Conservation (phyloP, 2,113 vertebrate species). For the Lepidothrix coronata region DNA sequence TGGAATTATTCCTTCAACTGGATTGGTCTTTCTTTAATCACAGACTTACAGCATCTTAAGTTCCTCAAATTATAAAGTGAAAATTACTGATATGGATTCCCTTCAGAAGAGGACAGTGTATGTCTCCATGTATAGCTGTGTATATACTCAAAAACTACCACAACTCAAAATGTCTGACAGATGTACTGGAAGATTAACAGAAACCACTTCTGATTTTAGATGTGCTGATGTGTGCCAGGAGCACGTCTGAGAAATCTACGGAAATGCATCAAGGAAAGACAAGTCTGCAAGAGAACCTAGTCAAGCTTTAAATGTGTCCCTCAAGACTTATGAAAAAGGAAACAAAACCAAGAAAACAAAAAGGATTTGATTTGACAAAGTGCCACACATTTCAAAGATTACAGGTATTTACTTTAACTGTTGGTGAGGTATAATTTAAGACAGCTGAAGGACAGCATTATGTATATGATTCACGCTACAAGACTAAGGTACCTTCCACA, state of each 20-base stretch:
- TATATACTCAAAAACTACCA: neutral
- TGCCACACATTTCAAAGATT: neutral
- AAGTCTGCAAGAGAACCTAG: neutral
- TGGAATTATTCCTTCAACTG: neutral
- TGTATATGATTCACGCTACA: neutral
- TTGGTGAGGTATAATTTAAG: neutral
- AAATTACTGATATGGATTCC: neutral
- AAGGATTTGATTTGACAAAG: neutral
- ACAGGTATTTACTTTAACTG: neutral
- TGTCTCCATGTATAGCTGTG: neutral
- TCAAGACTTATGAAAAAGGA: neutral
- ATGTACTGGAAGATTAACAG: neutral
- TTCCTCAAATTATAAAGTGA: neutral
- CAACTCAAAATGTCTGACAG: neutral
- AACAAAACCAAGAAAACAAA: neutral
- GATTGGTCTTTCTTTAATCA: neutral
- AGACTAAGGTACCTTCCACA: neutral
- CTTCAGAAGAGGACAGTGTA: neutral
- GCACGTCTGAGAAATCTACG: neutral
- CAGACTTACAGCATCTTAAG: neutral
- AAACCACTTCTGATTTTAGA: neutral
- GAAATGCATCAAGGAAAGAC: neutral
- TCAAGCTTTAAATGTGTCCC: neutral
- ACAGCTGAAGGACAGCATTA: neutral
- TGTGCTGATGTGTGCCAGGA: fast-evolving